Conservation (phyloP, 2,888 invertebrate species). For the Boloria selene region DNA sequence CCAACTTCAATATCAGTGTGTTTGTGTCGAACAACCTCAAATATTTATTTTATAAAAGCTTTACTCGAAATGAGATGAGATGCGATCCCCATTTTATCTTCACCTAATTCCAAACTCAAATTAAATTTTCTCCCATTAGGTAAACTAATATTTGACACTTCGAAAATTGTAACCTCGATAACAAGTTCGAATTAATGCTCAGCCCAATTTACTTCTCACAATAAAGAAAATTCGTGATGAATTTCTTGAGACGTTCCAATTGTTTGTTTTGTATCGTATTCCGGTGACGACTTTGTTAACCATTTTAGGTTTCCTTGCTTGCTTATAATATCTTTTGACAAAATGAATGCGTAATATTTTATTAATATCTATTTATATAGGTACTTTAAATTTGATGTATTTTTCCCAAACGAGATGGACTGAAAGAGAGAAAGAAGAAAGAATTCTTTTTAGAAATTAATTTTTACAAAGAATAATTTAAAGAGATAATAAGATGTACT, state of each 20-base stretch:
- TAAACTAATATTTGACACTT: conserved; percentile 46
- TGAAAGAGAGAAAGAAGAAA: too few relatives aligned
- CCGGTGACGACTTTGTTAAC: conserved; percentile 9
- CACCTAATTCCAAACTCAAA: conserved; percentile 40
- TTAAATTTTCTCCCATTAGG: conserved; percentile 42
- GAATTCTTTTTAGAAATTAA: too few relatives aligned
- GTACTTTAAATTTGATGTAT: too few relatives aligned
- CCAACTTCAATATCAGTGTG: conserved; percentile 6
- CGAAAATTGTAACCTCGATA: conserved; percentile 42
- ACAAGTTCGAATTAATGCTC: conserved; percentile 41
- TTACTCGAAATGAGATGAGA: conserved; percentile 23
- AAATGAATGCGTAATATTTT: too few relatives aligned
- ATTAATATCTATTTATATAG: too few relatives aligned
- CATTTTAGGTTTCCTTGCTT: not conserved
- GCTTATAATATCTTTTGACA: too few relatives aligned
- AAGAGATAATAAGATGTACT: too few relatives aligned
- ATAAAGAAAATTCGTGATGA: conserved; percentile 41
- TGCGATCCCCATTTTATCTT: conserved; percentile 30
- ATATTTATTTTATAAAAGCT: conserved; percentile 33
- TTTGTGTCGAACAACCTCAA: conserved; percentile 17
- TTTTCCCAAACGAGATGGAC: too few relatives aligned
- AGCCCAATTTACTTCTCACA: conserved; percentile 40
- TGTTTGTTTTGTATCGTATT: conserved; percentile 33
- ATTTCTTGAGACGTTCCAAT: conserved; percentile 34
- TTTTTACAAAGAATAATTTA: too few relatives aligned